Base-by-base conservation (phyloP, 2,888 invertebrate species). In the Sphaerophoria rueppellii region DNA sequence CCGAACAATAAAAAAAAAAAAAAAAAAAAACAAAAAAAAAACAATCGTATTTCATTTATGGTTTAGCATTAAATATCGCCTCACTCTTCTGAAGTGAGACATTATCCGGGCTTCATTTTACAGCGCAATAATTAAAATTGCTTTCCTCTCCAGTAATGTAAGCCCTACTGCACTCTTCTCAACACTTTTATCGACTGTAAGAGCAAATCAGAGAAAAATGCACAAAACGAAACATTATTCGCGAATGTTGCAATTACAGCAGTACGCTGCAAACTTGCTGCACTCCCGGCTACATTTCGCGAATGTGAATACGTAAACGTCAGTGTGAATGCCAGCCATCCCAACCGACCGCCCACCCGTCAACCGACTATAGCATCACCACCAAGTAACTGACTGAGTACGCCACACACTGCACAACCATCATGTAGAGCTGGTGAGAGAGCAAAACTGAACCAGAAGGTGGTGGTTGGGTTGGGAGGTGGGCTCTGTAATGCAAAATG, bases 401-500 rank as follows among this genome's bases (percentile, higher is more conserved):
- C 43, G 9, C 9, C 12, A 12, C 43, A 7, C 16, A 69, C 24
- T 55, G 52, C 60, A 7, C 55, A 11, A 46, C 6, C 65, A 54
- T 16, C 16, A 24, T 16, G 16, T 14, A 43, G 35, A 32, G 61
- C 63, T 9, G 0, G 40, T 16, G 14, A 6, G 1, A 7, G 43
- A 43, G 43, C 1, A 12, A 14, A 2, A 40, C 24, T 24, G n/a
- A 57, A 48, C 0, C 12, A 9, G n/a, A 57, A 50, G 43, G 12
- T 34, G 58, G 58, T 24, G 40, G 57, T 9, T 5, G 75, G 46
- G 12, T 11, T 14, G 58, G 24, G 12, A 12, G 67, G 57, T 40
- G 65, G 74, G 35, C 16, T 78, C 76, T 61, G 77, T 77, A 85
- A 65, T 81, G 85, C 76, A 85, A 85, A 69, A 81, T 85, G 85